Evolutionary conservation across 1,140 invertebrate species (phyloP), one percentile per base, ranked within the genome.

Genomic region (Drosophila nannoptera): DNA sequence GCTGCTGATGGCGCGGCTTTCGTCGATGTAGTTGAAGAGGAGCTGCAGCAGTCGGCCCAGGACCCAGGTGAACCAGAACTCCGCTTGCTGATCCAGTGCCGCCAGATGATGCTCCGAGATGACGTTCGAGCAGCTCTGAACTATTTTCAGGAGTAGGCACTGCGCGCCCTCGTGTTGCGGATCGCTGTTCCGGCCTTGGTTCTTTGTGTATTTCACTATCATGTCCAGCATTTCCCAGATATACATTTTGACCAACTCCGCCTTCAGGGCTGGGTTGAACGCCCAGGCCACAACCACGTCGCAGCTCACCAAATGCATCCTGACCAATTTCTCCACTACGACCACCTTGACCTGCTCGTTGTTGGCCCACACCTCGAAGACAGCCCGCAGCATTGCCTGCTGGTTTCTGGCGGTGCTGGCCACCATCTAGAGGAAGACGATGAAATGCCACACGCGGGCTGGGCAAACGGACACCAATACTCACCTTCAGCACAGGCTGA

Each of bases 51-150:
- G n/a, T 0, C 75, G 55, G 0, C 78, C 78, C 6, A 67, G 12
- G 2, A 83, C 42, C 75, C 75, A 83, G 7, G 75, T 7, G 31
- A 33, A 52, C 75, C 78, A 83, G 32, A 61, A 73, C 4, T 73
- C 54, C 1, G 48, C 33, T n/a, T 59, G 36, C 36, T 7, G 7
- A 0, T 22, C 5, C n/a, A 36, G 29, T 9, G 0, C 5, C 11
- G 16, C 4, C 5, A 14, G n/a, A 5, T 50, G 6, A 7, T 45
- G 75, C 6, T 46, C 12, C 4, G n/a, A 4, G 0, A 83, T 40
- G 0, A 36, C 40, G 16, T 64, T 56, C 0, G 61, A 32, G 4
- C 65, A 69, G 1, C 48, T 40, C 5, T 70, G 53, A 0, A 76
- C 8, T 0, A 73, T 32, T 5, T 65, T 22, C 9, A 78, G 7